Evolutionary conservation across 2,797 vertebrate species (phyloP).

Genomic region (Platalea minor): DNA sequence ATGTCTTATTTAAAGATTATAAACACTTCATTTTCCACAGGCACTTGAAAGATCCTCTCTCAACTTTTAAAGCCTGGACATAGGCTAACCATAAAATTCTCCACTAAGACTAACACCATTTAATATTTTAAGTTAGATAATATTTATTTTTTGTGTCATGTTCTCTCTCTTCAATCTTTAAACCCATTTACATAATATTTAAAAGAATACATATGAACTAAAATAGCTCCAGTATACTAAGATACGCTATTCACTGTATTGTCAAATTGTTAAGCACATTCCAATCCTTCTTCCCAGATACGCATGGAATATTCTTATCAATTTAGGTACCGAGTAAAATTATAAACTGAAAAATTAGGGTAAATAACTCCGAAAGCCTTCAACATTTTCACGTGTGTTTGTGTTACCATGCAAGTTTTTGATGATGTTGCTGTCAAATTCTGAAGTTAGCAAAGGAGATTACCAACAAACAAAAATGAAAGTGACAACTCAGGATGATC

Average conservation of each 20-base stretch:
- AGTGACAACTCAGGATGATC: not conserved
- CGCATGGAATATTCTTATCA: not conserved
- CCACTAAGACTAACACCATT: not conserved
- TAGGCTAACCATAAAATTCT: not conserved
- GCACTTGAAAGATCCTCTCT: not conserved
- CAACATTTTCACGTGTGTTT: not conserved
- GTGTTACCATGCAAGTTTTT: not conserved
- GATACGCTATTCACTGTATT: not conserved
- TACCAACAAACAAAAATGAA: not conserved
- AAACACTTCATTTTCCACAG: not conserved
- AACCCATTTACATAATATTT: not conserved
- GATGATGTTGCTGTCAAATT: not conserved
- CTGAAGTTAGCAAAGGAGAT: not conserved
- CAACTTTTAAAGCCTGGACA: not conserved
- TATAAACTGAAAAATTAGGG: not conserved
- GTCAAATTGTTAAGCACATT: not conserved
- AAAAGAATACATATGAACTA: not conserved
- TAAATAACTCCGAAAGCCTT: not conserved
- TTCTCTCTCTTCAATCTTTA: not conserved
- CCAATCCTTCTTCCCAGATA: not conserved
- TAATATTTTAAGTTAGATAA: not conserved
- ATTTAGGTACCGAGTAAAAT: not conserved
- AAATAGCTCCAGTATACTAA: not conserved
- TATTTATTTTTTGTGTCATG: not conserved
- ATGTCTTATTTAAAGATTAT: not conserved